Percentiles rank a stretch among this genome's conserved stretches.
phyloP scores from a whole-genome alignment of 2,888 invertebrate genomes.

The Drosophila birchii region DNA sequence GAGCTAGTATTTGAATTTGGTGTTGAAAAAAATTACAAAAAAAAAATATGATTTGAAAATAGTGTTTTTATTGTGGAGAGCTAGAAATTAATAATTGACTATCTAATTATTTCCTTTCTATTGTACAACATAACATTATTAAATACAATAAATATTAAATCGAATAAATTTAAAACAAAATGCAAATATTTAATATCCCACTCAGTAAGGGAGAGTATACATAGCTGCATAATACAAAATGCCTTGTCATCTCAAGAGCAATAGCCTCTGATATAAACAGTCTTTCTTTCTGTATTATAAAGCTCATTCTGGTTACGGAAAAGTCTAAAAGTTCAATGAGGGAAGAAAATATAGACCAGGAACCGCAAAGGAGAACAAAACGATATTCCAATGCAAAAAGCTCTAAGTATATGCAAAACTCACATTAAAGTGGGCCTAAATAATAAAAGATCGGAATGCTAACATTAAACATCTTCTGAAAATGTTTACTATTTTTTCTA shows the following conservation, averaged over 20 bases:
- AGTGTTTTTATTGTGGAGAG: no score
- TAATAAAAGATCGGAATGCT: neutral
- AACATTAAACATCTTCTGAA: no score
- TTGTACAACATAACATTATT: no score
- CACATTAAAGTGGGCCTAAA: constrained; percentile 3
- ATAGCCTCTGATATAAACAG: constrained; percentile 75
- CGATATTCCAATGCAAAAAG: neutral
- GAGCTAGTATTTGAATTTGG: no score
- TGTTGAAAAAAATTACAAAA: no score
- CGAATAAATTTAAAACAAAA: neutral
- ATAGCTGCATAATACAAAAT: constrained; percentile 53
- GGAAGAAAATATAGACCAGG: neutral
- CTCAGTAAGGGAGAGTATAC: constrained; percentile 40
- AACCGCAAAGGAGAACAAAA: neutral
- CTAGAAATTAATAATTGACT: no score
- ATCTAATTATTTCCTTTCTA: neutral
- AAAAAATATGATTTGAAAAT: no score
- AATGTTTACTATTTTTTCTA: no score
- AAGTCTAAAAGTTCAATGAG: constrained; percentile 74
- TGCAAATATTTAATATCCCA: neutral
- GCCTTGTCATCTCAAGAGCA: constrained; percentile 74
- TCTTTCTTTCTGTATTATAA: constrained; percentile 56
- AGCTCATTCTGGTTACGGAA: constrained; percentile 47
- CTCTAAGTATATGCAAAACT: neutral
- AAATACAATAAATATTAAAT: neutral